These are phyloP conservation scores for Amblyraja radiata DNA, from an alignment of 2,797 vertebrate species.

Conservation along the genomic window DNA sequence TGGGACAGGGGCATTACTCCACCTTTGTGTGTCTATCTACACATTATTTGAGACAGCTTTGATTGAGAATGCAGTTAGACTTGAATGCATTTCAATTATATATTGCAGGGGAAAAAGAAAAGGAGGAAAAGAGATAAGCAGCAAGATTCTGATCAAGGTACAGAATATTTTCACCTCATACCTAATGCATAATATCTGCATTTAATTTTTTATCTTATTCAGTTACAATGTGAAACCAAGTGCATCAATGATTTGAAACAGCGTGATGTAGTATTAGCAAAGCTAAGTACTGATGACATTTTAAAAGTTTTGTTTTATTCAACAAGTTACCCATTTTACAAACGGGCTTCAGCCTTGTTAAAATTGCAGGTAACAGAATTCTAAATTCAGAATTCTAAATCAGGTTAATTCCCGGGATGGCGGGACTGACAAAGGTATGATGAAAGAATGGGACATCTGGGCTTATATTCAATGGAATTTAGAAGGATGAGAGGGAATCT, in stretches of 20 bases:
- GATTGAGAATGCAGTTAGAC: constrained; percentile 21
- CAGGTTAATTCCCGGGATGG: too few species aligned
- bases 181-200: neutral
- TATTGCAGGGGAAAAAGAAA: constrained; percentile 90
- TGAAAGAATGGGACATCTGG: too few species aligned
- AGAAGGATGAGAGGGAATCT: too few species aligned
- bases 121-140: constrained; percentile 91
- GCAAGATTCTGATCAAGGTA: constrained; percentile 90
- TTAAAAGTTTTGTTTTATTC: neutral
- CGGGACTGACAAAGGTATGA: too few species aligned
- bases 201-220: neutral
- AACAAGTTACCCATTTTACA: neutral
- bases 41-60: neutral
- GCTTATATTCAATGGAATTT: too few species aligned
- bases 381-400: neutral
- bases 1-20: too few species aligned
- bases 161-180: constrained; percentile 41
- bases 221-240: neutral
- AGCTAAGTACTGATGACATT: neutral
- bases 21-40: too few species aligned
- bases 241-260: neutral
- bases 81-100: constrained; percentile 17
- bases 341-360: neutral
- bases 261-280: neutral
- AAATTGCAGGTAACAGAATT: neutral